Percentiles rank a stretch among this genome's conserved stretches.
These are phyloP conservation scores for Crypturellus tataupa DNA, from an alignment of 2,797 vertebrate genomes.

Conservation along the genomic window DNA sequence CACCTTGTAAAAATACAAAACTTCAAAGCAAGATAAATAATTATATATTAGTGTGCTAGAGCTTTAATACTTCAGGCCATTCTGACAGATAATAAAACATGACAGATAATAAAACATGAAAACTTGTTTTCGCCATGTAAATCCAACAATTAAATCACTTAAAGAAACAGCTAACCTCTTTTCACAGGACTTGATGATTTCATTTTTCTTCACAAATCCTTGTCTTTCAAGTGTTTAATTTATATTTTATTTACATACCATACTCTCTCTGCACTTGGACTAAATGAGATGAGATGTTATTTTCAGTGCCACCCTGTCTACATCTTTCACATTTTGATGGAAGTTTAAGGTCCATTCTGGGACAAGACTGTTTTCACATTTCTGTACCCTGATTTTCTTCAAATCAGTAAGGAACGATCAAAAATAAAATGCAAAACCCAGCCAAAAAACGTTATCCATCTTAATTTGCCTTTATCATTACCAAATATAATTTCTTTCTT, in stretches of 20 bases:
- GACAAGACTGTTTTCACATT: background rate
- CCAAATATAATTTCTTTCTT: background rate
- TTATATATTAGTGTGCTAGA: conserved; percentile 53
- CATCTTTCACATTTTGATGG: background rate
- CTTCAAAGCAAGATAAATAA: conserved; percentile 75
- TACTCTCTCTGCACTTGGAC: background rate
- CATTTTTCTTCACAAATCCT: conserved; percentile 4
- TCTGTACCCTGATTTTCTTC: background rate
- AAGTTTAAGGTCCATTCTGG: background rate
- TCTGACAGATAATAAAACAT: conserved; percentile 26
- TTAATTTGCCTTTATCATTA: background rate
- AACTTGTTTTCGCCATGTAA: conserved; percentile 33
- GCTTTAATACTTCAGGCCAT: conserved; percentile 62
- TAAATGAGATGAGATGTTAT: background rate
- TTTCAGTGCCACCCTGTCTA: background rate
- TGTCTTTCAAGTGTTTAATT: background rate
- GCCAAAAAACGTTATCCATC: background rate
- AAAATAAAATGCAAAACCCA: background rate
- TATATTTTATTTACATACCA: conserved; percentile 24
- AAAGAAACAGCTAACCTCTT: conserved; percentile 60
- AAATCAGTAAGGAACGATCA: background rate
- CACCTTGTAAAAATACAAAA: conserved; percentile 73
- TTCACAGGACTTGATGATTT: conserved; percentile 40
- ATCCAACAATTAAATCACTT: conserved; percentile 36
- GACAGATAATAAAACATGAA: conserved; percentile 38